A percentile compares a stretch with the other conserved stretches of the same genome.
Evolutionary conservation across 1,140 invertebrate species (phyloP).

Genomic region (Ceratitis capitata): DNA sequence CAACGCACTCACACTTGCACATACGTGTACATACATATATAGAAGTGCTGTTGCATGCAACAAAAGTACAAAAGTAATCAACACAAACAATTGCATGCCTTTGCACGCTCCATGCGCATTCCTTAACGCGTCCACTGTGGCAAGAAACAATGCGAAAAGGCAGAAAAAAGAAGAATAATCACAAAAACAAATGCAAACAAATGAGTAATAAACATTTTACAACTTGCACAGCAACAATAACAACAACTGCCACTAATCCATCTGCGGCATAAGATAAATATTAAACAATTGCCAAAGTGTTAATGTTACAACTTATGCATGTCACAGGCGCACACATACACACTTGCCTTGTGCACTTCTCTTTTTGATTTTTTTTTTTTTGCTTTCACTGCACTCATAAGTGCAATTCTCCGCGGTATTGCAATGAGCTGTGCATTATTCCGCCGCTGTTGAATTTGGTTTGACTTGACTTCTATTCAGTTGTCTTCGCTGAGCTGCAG

Average conservation of each 20-base stretch:
- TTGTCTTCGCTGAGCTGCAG: background rate
- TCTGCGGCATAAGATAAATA: slow-evolving; percentile 31
- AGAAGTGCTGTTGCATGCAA: no score
- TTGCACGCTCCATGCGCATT: slow-evolving; percentile 10
- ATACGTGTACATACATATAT: no score
- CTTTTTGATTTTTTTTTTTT: background rate
- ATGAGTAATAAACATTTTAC: slow-evolving; percentile 14
- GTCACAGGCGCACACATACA: background rate
- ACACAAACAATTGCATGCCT: slow-evolving; percentile 29
- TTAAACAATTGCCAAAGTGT: slow-evolving; percentile 31
- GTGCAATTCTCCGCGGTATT: slow-evolving; percentile 2
- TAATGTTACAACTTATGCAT: slow-evolving; percentile 34
- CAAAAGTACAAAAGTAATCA: background rate
- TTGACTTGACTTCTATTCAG: background rate
- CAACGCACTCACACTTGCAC: background rate
- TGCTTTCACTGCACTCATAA: background rate
- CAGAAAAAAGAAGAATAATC: background rate
- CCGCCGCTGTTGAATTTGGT: background rate
- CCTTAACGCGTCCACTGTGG: background rate
- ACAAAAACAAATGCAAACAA: background rate
- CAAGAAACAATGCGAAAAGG: background rate
- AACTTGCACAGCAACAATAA: background rate
- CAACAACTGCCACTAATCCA: slow-evolving; percentile 4
- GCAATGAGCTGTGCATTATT: background rate
- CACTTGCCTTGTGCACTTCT: background rate